These are phyloP conservation scores for Prunella strophiata DNA, from an alignment of 2,797 vertebrate species.

Conservation along the genomic window DNA sequence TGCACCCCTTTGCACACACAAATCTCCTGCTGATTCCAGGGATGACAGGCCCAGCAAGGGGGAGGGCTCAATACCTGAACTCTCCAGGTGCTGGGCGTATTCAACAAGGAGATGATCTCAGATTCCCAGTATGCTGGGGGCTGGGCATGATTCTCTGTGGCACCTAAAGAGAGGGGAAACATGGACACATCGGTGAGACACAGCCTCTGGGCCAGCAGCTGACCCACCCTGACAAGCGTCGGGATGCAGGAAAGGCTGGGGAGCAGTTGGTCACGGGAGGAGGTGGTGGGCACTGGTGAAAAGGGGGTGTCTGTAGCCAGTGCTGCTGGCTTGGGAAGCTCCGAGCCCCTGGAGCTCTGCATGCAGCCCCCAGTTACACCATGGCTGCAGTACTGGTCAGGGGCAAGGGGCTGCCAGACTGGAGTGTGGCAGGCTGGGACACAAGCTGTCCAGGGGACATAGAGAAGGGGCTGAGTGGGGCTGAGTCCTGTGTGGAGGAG, in stretches of 20 bases:
- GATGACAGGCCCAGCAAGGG: not conserved
- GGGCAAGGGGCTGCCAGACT: not conserved
- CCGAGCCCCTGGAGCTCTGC: not conserved
- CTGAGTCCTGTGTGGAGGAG: not conserved
- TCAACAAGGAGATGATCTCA: not conserved
- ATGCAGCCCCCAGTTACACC: not conserved
- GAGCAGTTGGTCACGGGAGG: not conserved
- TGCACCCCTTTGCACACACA: not conserved
- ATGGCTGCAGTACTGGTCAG: not conserved
- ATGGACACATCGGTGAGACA: not conserved
- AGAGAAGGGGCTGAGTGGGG: not conserved
- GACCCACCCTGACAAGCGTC: not conserved
- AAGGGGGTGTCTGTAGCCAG: not conserved
- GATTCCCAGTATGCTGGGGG: not conserved
- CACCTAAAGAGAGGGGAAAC: not conserved
- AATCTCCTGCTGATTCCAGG: not conserved
- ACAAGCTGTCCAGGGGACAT: not conserved
- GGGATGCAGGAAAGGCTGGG: not conserved
- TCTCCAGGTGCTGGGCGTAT: too few species aligned
- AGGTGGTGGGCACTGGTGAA: not conserved
- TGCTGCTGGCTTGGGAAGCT: not conserved
- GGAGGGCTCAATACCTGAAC: not conserved
- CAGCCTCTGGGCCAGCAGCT: not conserved
- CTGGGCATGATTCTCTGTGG: not conserved
- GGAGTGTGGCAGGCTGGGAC: not conserved